Evolutionary conservation across 2,797 vertebrate genomes (phyloP).

Genomic region (Enteromius trimaculatus): DNA sequence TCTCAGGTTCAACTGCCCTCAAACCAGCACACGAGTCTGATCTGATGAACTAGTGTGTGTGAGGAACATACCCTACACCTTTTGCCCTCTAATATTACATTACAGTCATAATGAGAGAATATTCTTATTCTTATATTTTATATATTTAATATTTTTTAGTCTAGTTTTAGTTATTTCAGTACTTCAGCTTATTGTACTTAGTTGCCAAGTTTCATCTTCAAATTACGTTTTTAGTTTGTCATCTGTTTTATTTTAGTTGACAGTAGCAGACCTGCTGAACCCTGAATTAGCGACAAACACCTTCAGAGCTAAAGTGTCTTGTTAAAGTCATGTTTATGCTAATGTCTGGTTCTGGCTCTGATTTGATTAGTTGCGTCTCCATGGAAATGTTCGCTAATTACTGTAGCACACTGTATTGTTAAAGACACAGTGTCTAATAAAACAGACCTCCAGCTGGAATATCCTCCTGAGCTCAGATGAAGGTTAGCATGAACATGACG

Average conservation of each 20-base stretch:
- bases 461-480: constrained; percentile 72
- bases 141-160: background rate
- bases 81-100: background rate
- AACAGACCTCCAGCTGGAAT: constrained; percentile 74
- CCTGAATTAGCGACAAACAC: background rate
- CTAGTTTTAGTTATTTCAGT: background rate
- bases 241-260: background rate
- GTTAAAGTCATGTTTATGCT: background rate
- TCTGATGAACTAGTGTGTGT: background rate
- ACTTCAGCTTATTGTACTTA: background rate
- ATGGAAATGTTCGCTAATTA: constrained; percentile 82
- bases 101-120: background rate
- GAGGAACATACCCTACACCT: background rate
- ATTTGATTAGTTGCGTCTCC: constrained; percentile 80
- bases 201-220: background rate
- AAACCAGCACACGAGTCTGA: too few relatives aligned
- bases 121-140: too few relatives aligned
- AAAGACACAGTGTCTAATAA: constrained; percentile 85
- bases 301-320: background rate
- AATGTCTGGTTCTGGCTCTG: constrained; percentile 57
- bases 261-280: too few relatives aligned
- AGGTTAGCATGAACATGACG: constrained; percentile 83
- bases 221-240: background rate
- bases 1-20: background rate
- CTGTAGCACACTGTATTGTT: constrained; percentile 83